Percentiles rank a stretch among this genome's conserved stretches.
phyloP scores from a whole-genome alignment of 30 jellyfish, hydroid and myxozoan genomes.

The Cassiopea andromeda region DNA sequence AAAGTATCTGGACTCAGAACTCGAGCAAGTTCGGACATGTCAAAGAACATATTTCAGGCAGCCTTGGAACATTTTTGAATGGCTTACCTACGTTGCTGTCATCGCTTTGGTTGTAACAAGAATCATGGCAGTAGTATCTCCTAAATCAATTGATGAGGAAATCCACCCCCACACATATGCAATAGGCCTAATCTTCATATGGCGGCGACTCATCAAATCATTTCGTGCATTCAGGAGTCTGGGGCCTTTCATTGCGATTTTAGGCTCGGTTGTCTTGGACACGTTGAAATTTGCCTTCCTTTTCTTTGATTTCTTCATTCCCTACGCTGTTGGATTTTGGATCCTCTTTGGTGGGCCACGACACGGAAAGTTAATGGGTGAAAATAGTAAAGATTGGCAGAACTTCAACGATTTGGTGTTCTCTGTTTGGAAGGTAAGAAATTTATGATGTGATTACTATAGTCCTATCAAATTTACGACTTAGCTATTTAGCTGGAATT shows the following conservation, averaged over 20 bases:
- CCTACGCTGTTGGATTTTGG: slow-evolving; percentile 99
- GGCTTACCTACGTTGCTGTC: slow-evolving; percentile 95
- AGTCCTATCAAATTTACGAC: too few species aligned
- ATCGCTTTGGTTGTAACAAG: slow-evolving; percentile 87
- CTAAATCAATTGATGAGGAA: slow-evolving; percentile 67
- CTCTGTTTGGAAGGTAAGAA: slow-evolving; percentile 96
- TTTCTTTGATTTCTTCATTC: slow-evolving; percentile 98
- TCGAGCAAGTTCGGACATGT: slow-evolving; percentile 93
- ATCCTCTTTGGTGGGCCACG: slow-evolving; percentile 95
- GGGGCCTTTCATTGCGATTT: slow-evolving; percentile 97
- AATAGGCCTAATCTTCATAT: slow-evolving; percentile 90
- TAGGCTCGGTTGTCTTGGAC: slow-evolving; percentile 97
- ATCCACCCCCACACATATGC: slow-evolving; percentile 92
- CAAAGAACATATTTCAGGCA: slow-evolving; percentile 97
- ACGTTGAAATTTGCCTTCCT: slow-evolving; percentile 96
- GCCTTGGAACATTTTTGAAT: slow-evolving; percentile 99
- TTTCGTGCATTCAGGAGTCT: slow-evolving; percentile 99
- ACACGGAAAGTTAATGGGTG: slow-evolving; percentile 85
- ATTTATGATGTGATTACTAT: background rate
- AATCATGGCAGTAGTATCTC: slow-evolving; percentile 82
- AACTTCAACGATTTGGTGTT: slow-evolving; percentile 88
- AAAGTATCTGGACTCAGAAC: slow-evolving; percentile 95
- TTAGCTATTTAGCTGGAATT: too few species aligned
- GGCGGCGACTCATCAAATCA: slow-evolving; percentile 95
- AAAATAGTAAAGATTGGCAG: slow-evolving; percentile 76